These are phyloP conservation scores for Chaenogobius annularis DNA, from an alignment of 2,113 vertebrate genomes.

Conservation along the genomic window DNA sequence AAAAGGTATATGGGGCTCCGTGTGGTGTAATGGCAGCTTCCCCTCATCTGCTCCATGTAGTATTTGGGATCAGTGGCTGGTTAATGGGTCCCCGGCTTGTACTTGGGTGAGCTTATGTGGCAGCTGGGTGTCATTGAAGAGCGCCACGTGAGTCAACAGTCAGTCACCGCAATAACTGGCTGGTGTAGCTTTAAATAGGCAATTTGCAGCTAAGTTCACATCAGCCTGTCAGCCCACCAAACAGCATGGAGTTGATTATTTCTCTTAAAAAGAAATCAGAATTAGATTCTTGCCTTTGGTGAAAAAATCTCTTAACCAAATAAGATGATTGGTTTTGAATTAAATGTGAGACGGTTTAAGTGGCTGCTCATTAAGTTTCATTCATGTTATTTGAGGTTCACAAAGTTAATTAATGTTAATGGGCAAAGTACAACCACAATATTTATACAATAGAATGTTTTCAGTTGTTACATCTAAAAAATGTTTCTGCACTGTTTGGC, in stretches of 20 bases:
- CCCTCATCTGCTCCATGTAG: constrained; percentile 26
- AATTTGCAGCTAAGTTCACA: constrained; percentile 41
- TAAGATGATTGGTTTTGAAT: constrained; percentile 7
- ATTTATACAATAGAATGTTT: too few relatives aligned
- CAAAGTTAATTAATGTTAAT: too few relatives aligned
- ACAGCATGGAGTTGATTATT: constrained; percentile 5
- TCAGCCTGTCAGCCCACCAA: not conserved
- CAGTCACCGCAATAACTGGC: constrained; percentile 46
- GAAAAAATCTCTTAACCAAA: not conserved
- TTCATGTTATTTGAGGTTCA: constrained; percentile 8
- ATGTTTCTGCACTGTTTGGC: too few relatives aligned
- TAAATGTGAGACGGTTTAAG: not conserved
- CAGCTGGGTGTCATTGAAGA: constrained; percentile 55
- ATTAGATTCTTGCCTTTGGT: not conserved
- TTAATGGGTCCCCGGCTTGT: constrained; percentile 43
- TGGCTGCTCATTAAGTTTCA: constrained; percentile 16
- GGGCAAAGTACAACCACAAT: too few relatives aligned
- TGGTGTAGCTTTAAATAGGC: constrained; percentile 40
- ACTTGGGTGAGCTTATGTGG: constrained; percentile 52
- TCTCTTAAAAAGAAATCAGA: not conserved
- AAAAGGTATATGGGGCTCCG: constrained; percentile 15
- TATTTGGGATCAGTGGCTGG: constrained; percentile 24
- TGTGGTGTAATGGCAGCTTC: constrained; percentile 34
- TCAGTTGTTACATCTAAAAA: too few relatives aligned
- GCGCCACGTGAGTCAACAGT: constrained; percentile 46